Conservation (phyloP, 64 coral and sea anemone genomes). For the Cladopsammia gracilis region DNA sequence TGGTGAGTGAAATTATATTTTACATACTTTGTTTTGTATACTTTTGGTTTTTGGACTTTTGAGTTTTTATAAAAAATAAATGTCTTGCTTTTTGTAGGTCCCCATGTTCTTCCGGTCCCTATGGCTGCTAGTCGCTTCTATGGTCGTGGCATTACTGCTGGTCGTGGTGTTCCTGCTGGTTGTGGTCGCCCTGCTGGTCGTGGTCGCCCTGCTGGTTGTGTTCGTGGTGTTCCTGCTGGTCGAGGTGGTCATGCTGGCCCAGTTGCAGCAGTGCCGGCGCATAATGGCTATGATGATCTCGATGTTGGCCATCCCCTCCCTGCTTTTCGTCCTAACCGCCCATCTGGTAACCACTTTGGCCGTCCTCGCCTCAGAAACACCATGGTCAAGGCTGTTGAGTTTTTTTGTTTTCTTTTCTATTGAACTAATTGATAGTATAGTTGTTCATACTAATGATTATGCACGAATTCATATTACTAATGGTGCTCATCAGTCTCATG, state of each 20-base stretch:
- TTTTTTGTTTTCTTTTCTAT: slow-evolving; percentile 44
- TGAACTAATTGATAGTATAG: too few relatives aligned
- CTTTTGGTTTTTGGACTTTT: too few relatives aligned
- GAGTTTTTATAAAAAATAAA: too few relatives aligned
- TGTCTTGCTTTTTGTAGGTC: too few relatives aligned
- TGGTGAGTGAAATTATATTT: too few relatives aligned
- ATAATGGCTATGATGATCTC: slow-evolving; percentile 20
- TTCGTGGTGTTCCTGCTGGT: not conserved
- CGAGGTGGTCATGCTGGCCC: not conserved
- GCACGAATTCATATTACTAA: too few relatives aligned
- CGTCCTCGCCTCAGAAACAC: not conserved
- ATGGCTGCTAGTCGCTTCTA: too few relatives aligned
- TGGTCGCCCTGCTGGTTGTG: not conserved
- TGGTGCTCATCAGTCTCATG: too few relatives aligned
- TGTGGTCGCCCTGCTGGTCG: not conserved
- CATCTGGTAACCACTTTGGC: slow-evolving; percentile 8
- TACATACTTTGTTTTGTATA: too few relatives aligned
- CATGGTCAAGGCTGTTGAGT: slow-evolving; percentile 33
- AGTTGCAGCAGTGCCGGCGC: too few relatives aligned
- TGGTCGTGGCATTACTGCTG: not conserved
- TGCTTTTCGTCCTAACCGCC: not conserved
- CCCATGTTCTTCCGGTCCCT: too few relatives aligned
- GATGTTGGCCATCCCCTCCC: slow-evolving; percentile 23
- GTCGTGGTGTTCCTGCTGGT: slow-evolving; percentile 1
- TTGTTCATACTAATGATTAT: too few relatives aligned